Evolutionary conservation across 2,113 vertebrate genomes (phyloP), one percentile per base, ranked within the genome.

Genomic region (Diglossa brunneiventris): DNA sequence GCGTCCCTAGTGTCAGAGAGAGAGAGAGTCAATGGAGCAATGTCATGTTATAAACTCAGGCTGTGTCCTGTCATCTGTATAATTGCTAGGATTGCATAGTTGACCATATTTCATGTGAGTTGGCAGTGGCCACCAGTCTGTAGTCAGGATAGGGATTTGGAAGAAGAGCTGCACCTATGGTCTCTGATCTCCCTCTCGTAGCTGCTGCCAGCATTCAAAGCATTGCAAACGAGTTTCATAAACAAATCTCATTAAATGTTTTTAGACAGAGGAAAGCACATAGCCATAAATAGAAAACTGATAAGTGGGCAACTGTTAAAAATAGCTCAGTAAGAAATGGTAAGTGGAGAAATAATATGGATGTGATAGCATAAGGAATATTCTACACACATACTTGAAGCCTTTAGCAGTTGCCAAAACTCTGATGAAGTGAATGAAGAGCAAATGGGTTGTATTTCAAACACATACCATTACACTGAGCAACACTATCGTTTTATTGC

Each of bases 361-460:
- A 94, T 63, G 95, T 96, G 97, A 97, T 95, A 91, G 94, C 96
- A 95, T 90, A 97, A 97, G 95, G 94, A 96, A 81, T 96, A 97
- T 95, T 96, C 97, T 97, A 96, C 33, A 41, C 61, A 46, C 88
- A 81, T 90, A 90, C 83, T 83, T 42, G 31, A 66, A 91, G 73
- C 50, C 58, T 73, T 92, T 62, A 91, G 69, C 1, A 11, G 93
- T 95, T 98, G 97, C 97, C 98, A 98, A 90, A 67, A 76, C 90
- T 95, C 94, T 93, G 95, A 69, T 95, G 84, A 96, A 97, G 94
- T 97, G 97, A 98, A 97, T 95, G 97, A 97, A 97, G 97, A 97
- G 96, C 97, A 97, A 98, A 97, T 95, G 98, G 97, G 95, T 98
- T 98, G 93, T 95, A 98, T 98, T 98, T 98, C 98, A 98, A 97